Percentiles rank a stretch among this genome's conserved stretches.
phyloP scores from a whole-genome alignment of 2,797 vertebrate genomes.

The Alectoris magna region DNA sequence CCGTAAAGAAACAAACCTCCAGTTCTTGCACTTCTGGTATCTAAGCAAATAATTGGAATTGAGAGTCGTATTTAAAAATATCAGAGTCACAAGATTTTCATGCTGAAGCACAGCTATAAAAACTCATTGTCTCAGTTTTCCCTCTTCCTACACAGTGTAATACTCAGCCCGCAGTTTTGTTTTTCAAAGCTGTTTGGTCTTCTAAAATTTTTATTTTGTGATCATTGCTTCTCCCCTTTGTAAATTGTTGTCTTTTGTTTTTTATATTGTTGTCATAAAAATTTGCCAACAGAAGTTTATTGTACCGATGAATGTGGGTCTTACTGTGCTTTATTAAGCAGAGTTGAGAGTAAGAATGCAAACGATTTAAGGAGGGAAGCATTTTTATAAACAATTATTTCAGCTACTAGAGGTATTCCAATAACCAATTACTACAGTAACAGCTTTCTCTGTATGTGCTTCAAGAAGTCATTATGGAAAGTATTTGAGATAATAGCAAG shows the following conservation, averaged over 20 bases:
- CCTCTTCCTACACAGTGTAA: neutral
- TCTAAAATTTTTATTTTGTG: neutral
- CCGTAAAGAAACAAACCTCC: neutral
- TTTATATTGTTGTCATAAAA: neutral
- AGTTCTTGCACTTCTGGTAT: neutral
- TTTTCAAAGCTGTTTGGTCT: neutral
- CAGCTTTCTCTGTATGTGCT: neutral
- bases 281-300: rapidly evolving
- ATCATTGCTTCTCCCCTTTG: neutral
- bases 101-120: neutral
- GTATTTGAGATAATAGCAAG: neutral
- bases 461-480: neutral
- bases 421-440: neutral
- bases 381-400: neutral
- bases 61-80: neutral
- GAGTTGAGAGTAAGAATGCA: neutral
- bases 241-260: neutral
- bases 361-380: neutral
- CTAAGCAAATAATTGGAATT: neutral
- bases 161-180: neutral
- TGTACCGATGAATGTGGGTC: neutral
- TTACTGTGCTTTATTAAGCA: neutral
- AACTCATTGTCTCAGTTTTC: neutral
- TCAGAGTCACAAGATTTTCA: neutral
- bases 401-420: neutral